Base-by-base conservation (phyloP, 2,888 invertebrate genomes). In the Uropetala carovei region DNA sequence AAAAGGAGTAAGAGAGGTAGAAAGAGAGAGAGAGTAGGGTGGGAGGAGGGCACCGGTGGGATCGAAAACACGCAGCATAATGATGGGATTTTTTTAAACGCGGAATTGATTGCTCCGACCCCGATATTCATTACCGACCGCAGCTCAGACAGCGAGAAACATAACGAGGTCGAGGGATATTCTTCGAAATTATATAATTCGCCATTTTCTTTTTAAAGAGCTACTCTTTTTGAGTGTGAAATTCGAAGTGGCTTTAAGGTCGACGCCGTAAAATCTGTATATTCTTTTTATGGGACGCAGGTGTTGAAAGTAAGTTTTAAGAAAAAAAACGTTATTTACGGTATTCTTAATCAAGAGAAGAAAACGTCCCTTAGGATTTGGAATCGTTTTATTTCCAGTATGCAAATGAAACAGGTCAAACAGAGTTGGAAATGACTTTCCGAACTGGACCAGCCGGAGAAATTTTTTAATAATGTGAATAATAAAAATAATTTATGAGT, bases 321-420 rank as follows among this genome's bases (percentile, higher is more conserved):
- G 75, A 75, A 75, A 75, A 75, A 75, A 22, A 75, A 75, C 11
- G 75, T 75, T 27, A 75, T 75, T 75, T 75, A 75, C 22, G 22
- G 75, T 27, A 75, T 27, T 13, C 22, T 5, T 27, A 75, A 75
- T 75, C 11, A 75, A 75, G 11, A 75, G 75, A 27, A 11, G 75
- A 27, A 75, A 75, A 75, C 2, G 75, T 75, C 75, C 22, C 27
- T 75, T 27, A 75, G 75, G 22, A 18, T 4, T 3, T 11, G 75
- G 75, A 75, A 75, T 75, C 75, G 22, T 75, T 75, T 27, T 27
- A 75, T 13, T 27, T 4, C 75, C 18, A 4, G 10, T 2, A 13
- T 75, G 27, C 22, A 27, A 75, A 75, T 27, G 22, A 22, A 75
- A 27, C 27, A 27, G 22, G 75, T 75, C 22, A 22, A 75, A 75